Base-by-base conservation (phyloP, 2,888 invertebrate species). In the Copidosoma aretas region DNA sequence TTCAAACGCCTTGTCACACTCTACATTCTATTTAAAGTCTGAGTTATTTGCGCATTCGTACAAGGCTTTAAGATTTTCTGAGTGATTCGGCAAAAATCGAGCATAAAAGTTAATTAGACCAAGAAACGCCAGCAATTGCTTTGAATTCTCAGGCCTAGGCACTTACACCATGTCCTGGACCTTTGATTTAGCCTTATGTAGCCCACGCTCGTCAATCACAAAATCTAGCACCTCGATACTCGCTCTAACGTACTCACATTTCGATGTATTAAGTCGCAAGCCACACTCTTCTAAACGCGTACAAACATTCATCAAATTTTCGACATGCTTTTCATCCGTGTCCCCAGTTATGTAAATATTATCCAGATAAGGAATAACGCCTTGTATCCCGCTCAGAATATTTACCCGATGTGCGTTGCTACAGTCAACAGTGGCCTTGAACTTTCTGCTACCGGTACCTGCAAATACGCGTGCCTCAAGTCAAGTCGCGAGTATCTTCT, bases 211-310 rank as follows among this genome's bases (percentile, higher is more conserved):
- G 60, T 74, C 70, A 10, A 77, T 73, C 12, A 65, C 51, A 58
- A 74, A 76, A 12, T 76, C 77, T 32, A 78, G 70, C 43, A 76
- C 77, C 52, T 74, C 70, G 3, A 79, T 63, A n/a, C 57, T 52
- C 10, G 65, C 56, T 56, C 75, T n/a, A n/a, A 77, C 54, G 68
- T 78, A 74, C 22, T 71, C 25, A 64, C 76, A 78, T 68, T 79
- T 79, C 8, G 66, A 57, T 21, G 14, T 54, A 15, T 71, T 73
- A 22, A 77, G 59, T 21, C 71, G 66, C 1, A 57, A 58, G 49
- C 57, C 62, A 17, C 39, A 15, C 1, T 62, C 19, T 8, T 54
- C 3, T 21, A 62, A 41, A 1, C 62, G 43, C 15, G 39, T 10
- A 10, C 53, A 49, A 4, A 66, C 70, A 54, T 2, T 21, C 15